Base-by-base conservation (phyloP, 1,140 invertebrate genomes). In the Micrasema longulum region DNA sequence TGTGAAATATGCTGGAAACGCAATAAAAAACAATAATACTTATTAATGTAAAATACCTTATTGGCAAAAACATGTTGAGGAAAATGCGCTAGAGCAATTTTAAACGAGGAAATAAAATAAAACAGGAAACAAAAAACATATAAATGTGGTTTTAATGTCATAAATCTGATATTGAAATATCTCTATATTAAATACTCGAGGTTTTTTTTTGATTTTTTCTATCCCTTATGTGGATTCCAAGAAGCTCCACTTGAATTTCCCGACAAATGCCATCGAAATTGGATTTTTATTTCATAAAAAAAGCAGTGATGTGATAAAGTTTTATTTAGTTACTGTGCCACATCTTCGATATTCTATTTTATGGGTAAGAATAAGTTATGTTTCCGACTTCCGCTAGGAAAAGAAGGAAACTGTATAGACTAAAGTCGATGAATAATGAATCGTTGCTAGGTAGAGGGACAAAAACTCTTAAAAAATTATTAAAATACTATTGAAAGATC, bases 241-340 rank as follows among this genome's bases (percentile, higher is more conserved):
- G 23, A 26, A 11, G 3, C 22, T 53, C 14, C 50, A 9, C 55
- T 41, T 41, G 35, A 60, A 41, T 60, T 38, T 14, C 41, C 35
- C 22, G 7, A 16, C 14, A 43, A 60, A 60, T 60, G 41, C 7
- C 36, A 41, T 11, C 14, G 36, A 38, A 41, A 60, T 60, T 43
- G 16, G 2, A 60, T 41, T 43, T 60, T 60, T 60, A 60, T 60
- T 60, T 43, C 16, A 60, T 41, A 60, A 43, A 36, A 43, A 60
- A 43, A 38, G 16, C 55, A 43, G 16, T 23, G 36, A 60, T 14
- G 55, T 60, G 16, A 41, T 60, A 38, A 60, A 60, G 55, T 60
- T 60, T 60, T 60, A 60, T 60, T 60, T 43, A 18, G 55, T 60
- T 60, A 60, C 1, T 38, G 55, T 23, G 20, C n/a, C 36, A 43